These are phyloP conservation scores for Enteromius paludinosus DNA, from an alignment of 2,797 vertebrate species.

Conservation along the genomic window DNA sequence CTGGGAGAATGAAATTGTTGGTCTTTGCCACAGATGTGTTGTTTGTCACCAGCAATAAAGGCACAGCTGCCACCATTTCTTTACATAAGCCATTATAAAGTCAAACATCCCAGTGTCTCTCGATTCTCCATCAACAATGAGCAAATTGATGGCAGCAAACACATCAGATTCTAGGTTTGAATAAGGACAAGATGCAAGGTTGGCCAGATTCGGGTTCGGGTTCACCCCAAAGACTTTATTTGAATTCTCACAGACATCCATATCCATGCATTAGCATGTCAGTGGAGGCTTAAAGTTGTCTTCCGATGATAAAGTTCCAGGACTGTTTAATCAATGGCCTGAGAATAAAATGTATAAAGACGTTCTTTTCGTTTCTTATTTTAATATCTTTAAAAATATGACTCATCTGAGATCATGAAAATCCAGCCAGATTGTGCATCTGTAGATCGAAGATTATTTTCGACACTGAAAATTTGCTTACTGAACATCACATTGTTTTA, in stretches of 20 bases:
- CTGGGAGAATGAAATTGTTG: constrained; percentile 22
- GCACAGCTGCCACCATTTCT: constrained; percentile 1
- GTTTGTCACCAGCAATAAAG: constrained; percentile 25
- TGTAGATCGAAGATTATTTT: neutral
- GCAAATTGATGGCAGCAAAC: neutral
- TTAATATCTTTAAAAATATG: neutral
- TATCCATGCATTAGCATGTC: neutral
- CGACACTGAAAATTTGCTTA: neutral
- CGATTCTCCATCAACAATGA: neutral
- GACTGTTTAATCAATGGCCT: neutral
- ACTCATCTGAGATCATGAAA: neutral
- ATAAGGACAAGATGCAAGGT: neutral
- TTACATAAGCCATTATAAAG: constrained; percentile 17
- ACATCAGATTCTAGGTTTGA: neutral
- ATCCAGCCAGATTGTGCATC: constrained; percentile 1
- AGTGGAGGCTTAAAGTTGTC: constrained; percentile 6
- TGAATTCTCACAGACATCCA: constrained; percentile 3
- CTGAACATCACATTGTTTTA: neutral
- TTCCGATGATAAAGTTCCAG: neutral
- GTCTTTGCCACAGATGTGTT: constrained; percentile 42
- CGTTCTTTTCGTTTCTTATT: neutral
- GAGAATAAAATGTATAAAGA: neutral
- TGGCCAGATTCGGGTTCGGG: neutral
- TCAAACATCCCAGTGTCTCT: constrained; percentile 5
- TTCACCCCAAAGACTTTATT: neutral